A percentile compares a stretch with the other conserved stretches of the same genome.
phyloP scores from a whole-genome alignment of 1,140 invertebrate genomes.

The Plectrocnemia conspersa region DNA sequence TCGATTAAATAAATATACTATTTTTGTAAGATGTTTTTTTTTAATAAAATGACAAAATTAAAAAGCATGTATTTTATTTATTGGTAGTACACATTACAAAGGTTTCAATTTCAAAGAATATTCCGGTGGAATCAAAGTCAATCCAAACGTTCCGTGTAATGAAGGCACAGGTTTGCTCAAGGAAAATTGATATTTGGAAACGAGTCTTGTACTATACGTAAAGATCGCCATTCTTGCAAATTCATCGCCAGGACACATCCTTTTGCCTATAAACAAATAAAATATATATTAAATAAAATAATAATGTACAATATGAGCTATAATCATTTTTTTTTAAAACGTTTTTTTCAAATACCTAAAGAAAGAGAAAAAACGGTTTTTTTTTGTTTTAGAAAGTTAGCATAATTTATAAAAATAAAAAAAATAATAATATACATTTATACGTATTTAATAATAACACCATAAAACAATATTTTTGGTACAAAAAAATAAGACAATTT shows the following conservation, averaged over 20 bases:
- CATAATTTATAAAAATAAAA: constrained; percentile 8
- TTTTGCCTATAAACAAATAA: constrained; percentile 59
- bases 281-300: not conserved
- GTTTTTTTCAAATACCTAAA: too few relatives aligned
- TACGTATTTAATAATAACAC: not conserved
- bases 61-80: constrained; percentile 1
- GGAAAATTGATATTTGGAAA: constrained; percentile 56
- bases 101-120: constrained; percentile 38
- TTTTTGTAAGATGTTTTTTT: not conserved
- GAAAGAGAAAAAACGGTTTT: too few relatives aligned
- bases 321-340: not conserved
- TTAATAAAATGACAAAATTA: not conserved
- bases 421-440: not conserved
- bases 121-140: constrained; percentile 64
- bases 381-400: too few relatives aligned
- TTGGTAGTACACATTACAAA: too few relatives aligned
- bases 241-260: constrained; percentile 82
- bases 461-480: not conserved
- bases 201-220: constrained; percentile 58
- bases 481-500: constrained; percentile 3
- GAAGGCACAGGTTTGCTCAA: constrained; percentile 44
- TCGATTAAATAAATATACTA: constrained; percentile 6
- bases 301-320: not conserved
- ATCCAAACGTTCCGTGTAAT: constrained; percentile 62
- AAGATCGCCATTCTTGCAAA: constrained; percentile 71